Evolutionary conservation across 1,140 invertebrate genomes (phyloP).

Genomic region (Spodoptera litura): DNA sequence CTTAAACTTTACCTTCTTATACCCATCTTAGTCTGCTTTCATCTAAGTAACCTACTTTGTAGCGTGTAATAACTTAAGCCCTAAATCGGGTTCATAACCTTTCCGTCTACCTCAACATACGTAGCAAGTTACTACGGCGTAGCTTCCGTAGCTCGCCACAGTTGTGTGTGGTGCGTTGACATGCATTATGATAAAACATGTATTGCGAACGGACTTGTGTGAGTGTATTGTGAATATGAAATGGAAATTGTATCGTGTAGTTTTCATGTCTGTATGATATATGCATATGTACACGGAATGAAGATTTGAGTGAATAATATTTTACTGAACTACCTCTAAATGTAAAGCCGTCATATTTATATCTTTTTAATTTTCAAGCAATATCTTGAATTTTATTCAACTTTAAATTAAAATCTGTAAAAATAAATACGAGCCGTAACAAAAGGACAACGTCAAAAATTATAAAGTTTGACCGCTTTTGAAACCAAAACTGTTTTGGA

Average conservation of each 20-base stretch:
- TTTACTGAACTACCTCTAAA: too few relatives aligned
- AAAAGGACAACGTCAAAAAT: neutral
- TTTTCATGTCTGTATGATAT: too few relatives aligned
- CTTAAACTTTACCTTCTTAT: constrained; percentile 23
- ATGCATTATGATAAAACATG: constrained; percentile 6
- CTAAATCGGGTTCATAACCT: constrained; percentile 16
- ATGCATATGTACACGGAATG: too few relatives aligned
- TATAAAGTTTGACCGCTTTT: too few relatives aligned
- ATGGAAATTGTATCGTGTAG: neutral
- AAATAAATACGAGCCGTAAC: neutral
- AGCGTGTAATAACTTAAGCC: constrained; percentile 29
- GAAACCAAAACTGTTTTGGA: neutral
- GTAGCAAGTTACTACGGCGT: constrained; percentile 35
- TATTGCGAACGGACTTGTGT: neutral
- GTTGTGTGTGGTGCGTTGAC: constrained; percentile 11
- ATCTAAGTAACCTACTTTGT: constrained; percentile 6
- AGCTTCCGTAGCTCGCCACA: constrained; percentile 31
- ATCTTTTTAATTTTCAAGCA: too few relatives aligned
- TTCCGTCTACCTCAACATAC: neutral
- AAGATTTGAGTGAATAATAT: too few relatives aligned
- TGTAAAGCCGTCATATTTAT: too few relatives aligned
- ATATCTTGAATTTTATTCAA: too few relatives aligned
- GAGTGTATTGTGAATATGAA: neutral
- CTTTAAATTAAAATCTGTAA: neutral
- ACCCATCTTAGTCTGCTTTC: neutral